These are phyloP conservation scores for Chouioia cunea DNA, from an alignment of 2,888 invertebrate species.

Conservation along the genomic window DNA sequence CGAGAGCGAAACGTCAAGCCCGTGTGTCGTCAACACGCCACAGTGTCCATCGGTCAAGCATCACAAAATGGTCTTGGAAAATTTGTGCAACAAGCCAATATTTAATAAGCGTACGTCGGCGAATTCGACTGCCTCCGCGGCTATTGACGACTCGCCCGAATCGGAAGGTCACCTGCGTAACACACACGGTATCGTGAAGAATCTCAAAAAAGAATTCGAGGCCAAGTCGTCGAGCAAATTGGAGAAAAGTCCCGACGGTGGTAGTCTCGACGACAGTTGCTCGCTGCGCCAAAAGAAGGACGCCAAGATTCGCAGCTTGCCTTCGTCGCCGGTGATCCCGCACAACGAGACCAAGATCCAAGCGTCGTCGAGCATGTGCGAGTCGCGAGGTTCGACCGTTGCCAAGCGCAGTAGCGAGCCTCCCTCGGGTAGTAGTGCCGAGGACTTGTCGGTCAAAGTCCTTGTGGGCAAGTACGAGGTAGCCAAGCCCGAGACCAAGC, in stretches of 20 bases:
- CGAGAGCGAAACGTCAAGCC: slow-evolving; percentile 67
- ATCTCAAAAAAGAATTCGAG: slow-evolving; percentile 90
- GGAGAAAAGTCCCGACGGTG: slow-evolving; percentile 61
- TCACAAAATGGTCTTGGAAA: slow-evolving; percentile 71
- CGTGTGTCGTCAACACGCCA: slow-evolving; percentile 68
- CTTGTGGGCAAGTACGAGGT: slow-evolving; percentile 83
- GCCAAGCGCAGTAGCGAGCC: slow-evolving; percentile 48
- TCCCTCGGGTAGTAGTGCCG: slow-evolving; percentile 64
- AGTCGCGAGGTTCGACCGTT: slow-evolving; percentile 25
- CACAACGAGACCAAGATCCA: slow-evolving; percentile 68
- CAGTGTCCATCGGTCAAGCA: slow-evolving; percentile 72
- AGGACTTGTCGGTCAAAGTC: slow-evolving; percentile 80
- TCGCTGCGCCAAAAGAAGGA: slow-evolving; percentile 58
- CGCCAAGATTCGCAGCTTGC: slow-evolving; percentile 62
- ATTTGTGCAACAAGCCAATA: slow-evolving; percentile 65
- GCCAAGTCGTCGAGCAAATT: slow-evolving; percentile 73
- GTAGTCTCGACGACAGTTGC: slow-evolving; percentile 54
- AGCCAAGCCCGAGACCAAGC: slow-evolving; percentile 59
- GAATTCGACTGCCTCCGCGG: neutral
- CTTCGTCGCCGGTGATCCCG: slow-evolving; percentile 74
- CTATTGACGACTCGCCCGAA: slow-evolving; percentile 62
- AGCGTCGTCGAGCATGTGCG: slow-evolving; percentile 54
- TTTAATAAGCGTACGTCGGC: slow-evolving; percentile 56
- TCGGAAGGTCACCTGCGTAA: slow-evolving; percentile 61
- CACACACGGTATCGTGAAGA: slow-evolving; percentile 82